These are phyloP conservation scores for Leptinotarsa texana DNA, from an alignment of 1,140 invertebrate genomes.

Conservation along the genomic window DNA sequence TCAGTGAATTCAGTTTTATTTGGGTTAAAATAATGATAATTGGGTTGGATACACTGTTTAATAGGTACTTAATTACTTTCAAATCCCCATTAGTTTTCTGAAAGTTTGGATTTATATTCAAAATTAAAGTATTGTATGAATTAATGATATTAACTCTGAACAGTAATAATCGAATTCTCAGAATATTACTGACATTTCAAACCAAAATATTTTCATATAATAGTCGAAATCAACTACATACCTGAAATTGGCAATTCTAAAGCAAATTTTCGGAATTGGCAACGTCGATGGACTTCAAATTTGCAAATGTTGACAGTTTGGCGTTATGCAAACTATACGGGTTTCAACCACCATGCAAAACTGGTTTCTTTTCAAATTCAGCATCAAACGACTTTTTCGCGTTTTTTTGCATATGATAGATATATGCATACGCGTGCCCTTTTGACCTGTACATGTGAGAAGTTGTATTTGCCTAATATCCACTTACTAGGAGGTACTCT, in stretches of 20 bases:
- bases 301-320: constrained; percentile 11
- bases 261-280: background rate
- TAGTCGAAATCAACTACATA: too few relatives aligned
- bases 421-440: background rate
- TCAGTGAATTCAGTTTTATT: too few relatives aligned
- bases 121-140: too few relatives aligned
- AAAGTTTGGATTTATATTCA: too few relatives aligned
- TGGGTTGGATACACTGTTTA: too few relatives aligned
- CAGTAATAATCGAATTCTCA: too few relatives aligned
- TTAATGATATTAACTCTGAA: too few relatives aligned
- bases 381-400: constrained; percentile 12
- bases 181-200: too few relatives aligned
- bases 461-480: background rate
- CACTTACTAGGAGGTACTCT: background rate
- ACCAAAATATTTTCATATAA: too few relatives aligned
- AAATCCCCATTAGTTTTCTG: too few relatives aligned
- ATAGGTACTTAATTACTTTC: too few relatives aligned
- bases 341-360: constrained; percentile 5
- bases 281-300: background rate
- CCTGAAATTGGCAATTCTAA: background rate
- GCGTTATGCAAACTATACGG: constrained; percentile 16
- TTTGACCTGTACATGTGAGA: background rate
- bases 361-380: constrained; percentile 14
- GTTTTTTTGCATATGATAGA: constrained; percentile 16
- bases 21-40: too few relatives aligned